Conservation (phyloP, 2,113 vertebrate genomes). For the Gallinago media region DNA sequence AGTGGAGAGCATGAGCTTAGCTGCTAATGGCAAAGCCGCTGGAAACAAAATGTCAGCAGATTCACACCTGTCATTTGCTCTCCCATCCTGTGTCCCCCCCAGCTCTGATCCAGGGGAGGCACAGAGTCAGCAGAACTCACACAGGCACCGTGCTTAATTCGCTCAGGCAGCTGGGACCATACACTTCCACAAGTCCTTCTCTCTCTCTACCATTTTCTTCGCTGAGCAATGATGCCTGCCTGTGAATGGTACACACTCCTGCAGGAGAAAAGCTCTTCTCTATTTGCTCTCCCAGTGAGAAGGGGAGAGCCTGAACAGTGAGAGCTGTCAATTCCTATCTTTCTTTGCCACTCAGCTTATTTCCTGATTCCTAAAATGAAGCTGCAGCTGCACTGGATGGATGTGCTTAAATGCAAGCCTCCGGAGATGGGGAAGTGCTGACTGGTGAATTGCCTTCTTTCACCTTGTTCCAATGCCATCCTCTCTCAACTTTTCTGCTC, state of each 20-base stretch:
- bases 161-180: slow-evolving; percentile 1
- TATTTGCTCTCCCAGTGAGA: slow-evolving; percentile 4
- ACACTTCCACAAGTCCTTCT: slow-evolving; percentile 5
- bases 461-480: slow-evolving; percentile 22
- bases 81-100: neutral
- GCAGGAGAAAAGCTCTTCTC: slow-evolving; percentile 55
- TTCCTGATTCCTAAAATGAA: slow-evolving; percentile 70
- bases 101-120: rapidly evolving
- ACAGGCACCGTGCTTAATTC: neutral
- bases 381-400: slow-evolving; percentile 66
- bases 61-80: slow-evolving; percentile 34
- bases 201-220: neutral
- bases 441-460: slow-evolving; percentile 56
- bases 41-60: slow-evolving; percentile 58
- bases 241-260: neutral
- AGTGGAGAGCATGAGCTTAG: slow-evolving; percentile 12
- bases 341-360: slow-evolving; percentile 66
- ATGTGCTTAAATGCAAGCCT: slow-evolving; percentile 56
- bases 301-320: slow-evolving; percentile 41
- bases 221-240: neutral
- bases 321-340: slow-evolving; percentile 63
- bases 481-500: neutral
- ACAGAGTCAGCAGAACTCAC: slow-evolving; percentile 1
- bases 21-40: slow-evolving; percentile 9
- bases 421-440: slow-evolving; percentile 65